These are phyloP conservation scores for Matsumyia berberina DNA, from an alignment of 2,888 invertebrate genomes.

Conservation along the genomic window DNA sequence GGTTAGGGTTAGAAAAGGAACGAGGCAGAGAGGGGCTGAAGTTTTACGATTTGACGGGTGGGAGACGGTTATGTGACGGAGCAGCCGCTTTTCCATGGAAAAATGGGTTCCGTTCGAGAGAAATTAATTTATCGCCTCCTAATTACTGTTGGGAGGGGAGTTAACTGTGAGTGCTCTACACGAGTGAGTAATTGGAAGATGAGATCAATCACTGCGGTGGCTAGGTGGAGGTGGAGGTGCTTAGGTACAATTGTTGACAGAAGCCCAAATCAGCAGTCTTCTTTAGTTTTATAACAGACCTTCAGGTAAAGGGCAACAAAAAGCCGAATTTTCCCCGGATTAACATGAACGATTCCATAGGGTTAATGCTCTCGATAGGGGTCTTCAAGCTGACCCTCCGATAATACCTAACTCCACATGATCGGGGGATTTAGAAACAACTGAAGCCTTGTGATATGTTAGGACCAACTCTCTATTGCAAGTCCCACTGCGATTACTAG, in stretches of 20 bases:
- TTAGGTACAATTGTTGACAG: background rate
- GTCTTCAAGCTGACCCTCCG: too few species aligned
- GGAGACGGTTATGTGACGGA: background rate
- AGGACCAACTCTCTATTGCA: too few species aligned
- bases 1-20: background rate
- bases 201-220: background rate
- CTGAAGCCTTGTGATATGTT: too few species aligned
- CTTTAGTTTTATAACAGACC: too few species aligned
- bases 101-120: constrained; percentile 31
- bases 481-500: too few species aligned
- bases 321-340: too few species aligned
- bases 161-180: background rate
- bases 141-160: constrained; percentile 21
- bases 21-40: background rate
- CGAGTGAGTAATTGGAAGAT: constrained; percentile 8
- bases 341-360: too few species aligned
- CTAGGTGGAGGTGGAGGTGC: background rate
- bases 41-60: constrained; percentile 29
- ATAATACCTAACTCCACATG: too few species aligned
- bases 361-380: too few species aligned
- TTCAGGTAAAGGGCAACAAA: too few species aligned
- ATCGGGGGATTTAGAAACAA: too few species aligned
- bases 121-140: constrained; percentile 51
- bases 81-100: constrained; percentile 7
- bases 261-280: too few species aligned